Base-by-base conservation (phyloP, 2,797 vertebrate genomes). In the Tympanoctomys barrerae region DNA sequence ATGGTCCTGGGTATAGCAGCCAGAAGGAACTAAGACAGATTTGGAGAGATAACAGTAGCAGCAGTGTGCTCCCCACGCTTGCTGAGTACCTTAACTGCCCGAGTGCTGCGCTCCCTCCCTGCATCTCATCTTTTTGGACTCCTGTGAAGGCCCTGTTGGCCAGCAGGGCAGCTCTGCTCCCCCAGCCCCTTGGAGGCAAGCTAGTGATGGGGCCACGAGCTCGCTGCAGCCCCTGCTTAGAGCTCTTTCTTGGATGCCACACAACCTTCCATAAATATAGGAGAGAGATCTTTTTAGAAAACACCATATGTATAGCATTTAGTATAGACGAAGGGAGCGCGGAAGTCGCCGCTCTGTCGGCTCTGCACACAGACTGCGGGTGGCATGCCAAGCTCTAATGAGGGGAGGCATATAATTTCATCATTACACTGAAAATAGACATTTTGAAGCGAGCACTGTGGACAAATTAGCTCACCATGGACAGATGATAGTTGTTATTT, bases 371-470 rank as follows among this genome's bases (percentile, higher is more conserved):
- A 90, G 80, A 96, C 95, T 90, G 95, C 92, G 96, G 95, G 94
- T 94, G 16, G 54, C 52, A 83, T 94, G 94, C 95, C 96, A 97
- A 77, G 59, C 71, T 83, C 93, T 96, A 96, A 97, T 95, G 88
- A 97, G 94, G 73, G 92, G 88, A 96, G 82, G 82, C 92, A 83
- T 90, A 92, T 90, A 92, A 95, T 96, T 95, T 94, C 92, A 96
- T 96, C 94, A 96, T 97, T 95, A 95, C 62, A 49, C 78, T 91
- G 95, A 94, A 97, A 96, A 97, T 91, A 96, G 92, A 91, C 88
- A 92, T 95, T 94, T 95, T 75, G 62, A 96, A 96, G 85, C 68
- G 89, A 95, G 81, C 81, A 42, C 70, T 46, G 66, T 90, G 92
- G 95, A 94, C 90, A 94, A 90, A 96, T 96, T 93, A 97, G 92